Evolutionary conservation across 2,797 vertebrate genomes (phyloP).

Genomic region (Emys orbicularis): DNA sequence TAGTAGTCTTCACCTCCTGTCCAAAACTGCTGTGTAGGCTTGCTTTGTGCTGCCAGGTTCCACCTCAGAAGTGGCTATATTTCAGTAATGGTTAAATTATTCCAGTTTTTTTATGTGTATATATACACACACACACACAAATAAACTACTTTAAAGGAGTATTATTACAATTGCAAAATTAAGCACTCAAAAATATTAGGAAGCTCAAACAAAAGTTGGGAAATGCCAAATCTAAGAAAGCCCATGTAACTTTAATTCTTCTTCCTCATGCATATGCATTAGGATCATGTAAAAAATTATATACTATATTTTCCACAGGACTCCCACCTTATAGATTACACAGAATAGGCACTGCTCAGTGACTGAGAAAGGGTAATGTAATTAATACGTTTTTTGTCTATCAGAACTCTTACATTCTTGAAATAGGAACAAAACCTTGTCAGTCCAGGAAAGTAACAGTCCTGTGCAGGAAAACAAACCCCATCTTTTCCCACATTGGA

Average conservation of each 20-base stretch:
- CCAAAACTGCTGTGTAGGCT: accelerated
- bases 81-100: neutral
- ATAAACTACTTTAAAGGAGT: neutral
- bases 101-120: neutral
- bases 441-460: neutral
- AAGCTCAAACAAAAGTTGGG: neutral
- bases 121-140: neutral
- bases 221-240: neutral
- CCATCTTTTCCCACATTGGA: neutral
- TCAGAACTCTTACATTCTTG: neutral
- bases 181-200: neutral
- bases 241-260: neutral
- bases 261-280: neutral
- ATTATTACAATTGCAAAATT: neutral
- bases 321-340: neutral
- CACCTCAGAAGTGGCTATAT: neutral
- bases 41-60: accelerated
- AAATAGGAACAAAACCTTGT: neutral
- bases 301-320: neutral
- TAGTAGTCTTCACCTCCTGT: neutral
- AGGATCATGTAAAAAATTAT: neutral
- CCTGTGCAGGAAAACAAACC: neutral
- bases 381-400: neutral
- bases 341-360: neutral
- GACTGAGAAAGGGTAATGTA: neutral